phyloP scores from a whole-genome alignment of 2,888 invertebrate species.

The Lasioglossum malachurum region DNA sequence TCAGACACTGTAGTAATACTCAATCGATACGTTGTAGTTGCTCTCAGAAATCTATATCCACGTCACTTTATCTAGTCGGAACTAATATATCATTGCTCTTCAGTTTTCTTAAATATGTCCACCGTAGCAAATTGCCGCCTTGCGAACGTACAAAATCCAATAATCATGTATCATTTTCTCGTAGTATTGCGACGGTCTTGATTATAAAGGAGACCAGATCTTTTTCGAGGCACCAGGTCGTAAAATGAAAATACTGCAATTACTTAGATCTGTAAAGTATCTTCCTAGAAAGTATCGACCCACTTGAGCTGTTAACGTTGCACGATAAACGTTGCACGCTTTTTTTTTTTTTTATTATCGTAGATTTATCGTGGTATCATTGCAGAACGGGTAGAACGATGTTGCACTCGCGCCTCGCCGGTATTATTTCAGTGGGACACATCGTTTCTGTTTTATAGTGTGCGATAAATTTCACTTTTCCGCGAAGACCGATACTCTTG shows the following conservation, averaged over 20 bases:
- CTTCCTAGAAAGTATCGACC: not conserved
- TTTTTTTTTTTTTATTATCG: constrained; percentile 16
- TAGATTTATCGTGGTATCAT: constrained; percentile 16
- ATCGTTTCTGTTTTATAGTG: constrained; percentile 17
- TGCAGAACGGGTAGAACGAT: constrained; percentile 1
- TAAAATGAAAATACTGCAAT: not conserved
- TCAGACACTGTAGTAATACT: not conserved
- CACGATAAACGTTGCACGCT: not conserved
- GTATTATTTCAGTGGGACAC: constrained; percentile 10
- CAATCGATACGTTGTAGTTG: not conserved
- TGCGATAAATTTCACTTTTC: constrained; percentile 38
- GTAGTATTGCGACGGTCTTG: not conserved
- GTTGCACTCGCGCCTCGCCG: not conserved
- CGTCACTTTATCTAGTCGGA: not conserved
- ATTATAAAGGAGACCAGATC: not conserved
- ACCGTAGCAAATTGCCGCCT: not conserved
- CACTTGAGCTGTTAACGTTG: constrained; percentile 5
- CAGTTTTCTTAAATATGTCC: not conserved
- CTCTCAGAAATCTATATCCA: not conserved
- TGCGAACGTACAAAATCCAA: not conserved
- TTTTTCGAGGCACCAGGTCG: not conserved
- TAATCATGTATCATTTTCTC: not conserved
- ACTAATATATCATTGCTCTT: not conserved
- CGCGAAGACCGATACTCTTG: not conserved
- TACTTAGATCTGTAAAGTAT: not conserved